Percentiles rank a stretch among this genome's conserved stretches.
phyloP scores from a whole-genome alignment of 2,797 vertebrate species.

The Microchirus variegatus region DNA sequence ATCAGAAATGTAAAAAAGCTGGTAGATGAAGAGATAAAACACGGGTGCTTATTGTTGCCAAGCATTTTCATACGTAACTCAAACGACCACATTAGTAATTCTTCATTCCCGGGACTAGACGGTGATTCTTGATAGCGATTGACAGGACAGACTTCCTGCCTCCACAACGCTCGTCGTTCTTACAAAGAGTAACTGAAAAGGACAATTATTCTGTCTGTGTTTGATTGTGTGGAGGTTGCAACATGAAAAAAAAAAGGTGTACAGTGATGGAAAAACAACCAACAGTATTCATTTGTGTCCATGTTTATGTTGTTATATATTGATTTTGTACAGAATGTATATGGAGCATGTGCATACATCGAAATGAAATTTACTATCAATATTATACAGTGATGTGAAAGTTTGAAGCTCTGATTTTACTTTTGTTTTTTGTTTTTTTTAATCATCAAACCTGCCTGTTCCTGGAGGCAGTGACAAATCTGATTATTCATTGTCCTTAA shows the following conservation, averaged over 20 bases:
- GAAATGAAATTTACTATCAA: slow-evolving; percentile 66
- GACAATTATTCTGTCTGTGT: slow-evolving; percentile 15
- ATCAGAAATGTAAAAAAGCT: no score
- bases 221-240: slow-evolving; percentile 10
- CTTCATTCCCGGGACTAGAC: neutral
- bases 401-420: slow-evolving; percentile 49
- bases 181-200: slow-evolving; percentile 30
- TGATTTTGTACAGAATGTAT: slow-evolving; percentile 79
- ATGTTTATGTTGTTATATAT: slow-evolving; percentile 65
- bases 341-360: slow-evolving; percentile 78
- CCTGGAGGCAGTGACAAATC: neutral
- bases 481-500: neutral
- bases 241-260: slow-evolving; percentile 35
- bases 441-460: no score
- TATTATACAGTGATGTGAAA: slow-evolving; percentile 56
- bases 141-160: slow-evolving; percentile 21
- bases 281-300: slow-evolving; percentile 66
- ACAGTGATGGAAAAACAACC: slow-evolving; percentile 37
- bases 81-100: neutral
- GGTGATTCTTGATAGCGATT: slow-evolving; percentile 11
- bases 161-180: slow-evolving; percentile 19
- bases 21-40: neutral
- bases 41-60: neutral
- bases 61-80: neutral
- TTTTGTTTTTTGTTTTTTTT: no score